Evolutionary conservation across 2,113 vertebrate genomes (phyloP).

Genomic region (Lamprotornis superbus): DNA sequence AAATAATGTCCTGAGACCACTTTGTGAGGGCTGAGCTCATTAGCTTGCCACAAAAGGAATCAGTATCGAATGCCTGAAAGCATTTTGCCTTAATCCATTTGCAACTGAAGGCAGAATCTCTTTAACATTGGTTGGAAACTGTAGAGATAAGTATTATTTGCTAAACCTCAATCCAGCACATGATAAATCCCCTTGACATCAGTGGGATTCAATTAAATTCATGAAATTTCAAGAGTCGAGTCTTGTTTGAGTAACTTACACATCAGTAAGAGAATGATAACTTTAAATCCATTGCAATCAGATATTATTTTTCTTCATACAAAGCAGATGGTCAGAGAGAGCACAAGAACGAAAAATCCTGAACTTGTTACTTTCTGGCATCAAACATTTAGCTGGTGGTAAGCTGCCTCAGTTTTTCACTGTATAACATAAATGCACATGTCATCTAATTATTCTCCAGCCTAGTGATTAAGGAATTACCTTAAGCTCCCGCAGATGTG

Average conservation of each 20-base stretch:
- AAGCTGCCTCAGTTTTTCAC: not conserved
- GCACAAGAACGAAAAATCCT: not conserved
- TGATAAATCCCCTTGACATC: slow-evolving; percentile 21
- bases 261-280: not conserved
- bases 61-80: not conserved
- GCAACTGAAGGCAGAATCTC: not conserved
- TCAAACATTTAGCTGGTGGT: not conserved
- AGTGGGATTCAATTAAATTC: not conserved
- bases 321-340: not conserved
- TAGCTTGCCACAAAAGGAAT: slow-evolving; percentile 17
- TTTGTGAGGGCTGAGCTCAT: slow-evolving; percentile 7
- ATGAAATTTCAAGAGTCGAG: not conserved
- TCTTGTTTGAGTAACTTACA: not conserved
- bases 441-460: not conserved
- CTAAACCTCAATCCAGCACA: not conserved
- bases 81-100: slow-evolving; percentile 2
- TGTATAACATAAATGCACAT: not conserved
- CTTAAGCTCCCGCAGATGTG: not conserved
- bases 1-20: not conserved
- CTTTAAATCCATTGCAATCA: not conserved
- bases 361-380: not conserved
- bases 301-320: not conserved
- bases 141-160: not conserved
- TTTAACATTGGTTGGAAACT: not conserved
- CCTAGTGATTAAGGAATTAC: slow-evolving; percentile 22